Conservation (phyloP, 1,140 invertebrate species). For the Vollenhovia emeryi region DNA sequence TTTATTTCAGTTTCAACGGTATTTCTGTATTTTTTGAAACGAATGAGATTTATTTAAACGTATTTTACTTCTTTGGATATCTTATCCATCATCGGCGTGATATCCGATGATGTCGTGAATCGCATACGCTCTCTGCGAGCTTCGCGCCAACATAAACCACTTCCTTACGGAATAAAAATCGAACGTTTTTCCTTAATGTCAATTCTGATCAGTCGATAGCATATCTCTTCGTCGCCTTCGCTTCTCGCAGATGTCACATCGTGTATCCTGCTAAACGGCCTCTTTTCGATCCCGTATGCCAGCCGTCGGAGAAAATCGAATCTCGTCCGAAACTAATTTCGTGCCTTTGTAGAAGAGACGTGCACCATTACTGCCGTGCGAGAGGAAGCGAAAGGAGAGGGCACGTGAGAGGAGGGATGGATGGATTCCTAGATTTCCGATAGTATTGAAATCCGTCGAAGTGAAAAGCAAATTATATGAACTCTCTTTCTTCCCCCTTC, state of each 20-base stretch:
- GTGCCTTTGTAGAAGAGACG: conserved; percentile 79
- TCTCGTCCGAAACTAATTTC: conserved; percentile 83
- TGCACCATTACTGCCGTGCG: conserved; percentile 77
- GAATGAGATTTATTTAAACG: neutral
- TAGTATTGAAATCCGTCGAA: conserved; percentile 83
- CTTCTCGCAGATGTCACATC: conserved; percentile 30
- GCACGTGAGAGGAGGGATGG: conserved; percentile 2
- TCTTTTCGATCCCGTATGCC: conserved; percentile 26
- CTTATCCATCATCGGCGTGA: neutral
- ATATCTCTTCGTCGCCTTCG: conserved; percentile 23
- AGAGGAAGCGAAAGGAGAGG: conserved; percentile 14
- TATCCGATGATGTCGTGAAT: neutral
- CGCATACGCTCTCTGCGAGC: neutral
- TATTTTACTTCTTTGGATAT: neutral
- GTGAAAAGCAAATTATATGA: conserved; percentile 84
- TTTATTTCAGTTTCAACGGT: neutral
- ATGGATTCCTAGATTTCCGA: conserved; percentile 81
- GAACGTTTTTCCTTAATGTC: conserved; percentile 61
- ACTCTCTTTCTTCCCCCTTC: conserved; percentile 66
- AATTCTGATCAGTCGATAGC: conserved; percentile 35
- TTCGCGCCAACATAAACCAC: neutral
- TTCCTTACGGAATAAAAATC: conserved; percentile 34
- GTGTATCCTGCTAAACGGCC: conserved; percentile 27
- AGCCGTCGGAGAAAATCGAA: conserved; percentile 76
- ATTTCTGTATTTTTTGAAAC: neutral